Evolutionary conservation across 2,113 vertebrate genomes (phyloP), one percentile per base, ranked within the genome.

Genomic region (Tricholaema leucomelas): DNA sequence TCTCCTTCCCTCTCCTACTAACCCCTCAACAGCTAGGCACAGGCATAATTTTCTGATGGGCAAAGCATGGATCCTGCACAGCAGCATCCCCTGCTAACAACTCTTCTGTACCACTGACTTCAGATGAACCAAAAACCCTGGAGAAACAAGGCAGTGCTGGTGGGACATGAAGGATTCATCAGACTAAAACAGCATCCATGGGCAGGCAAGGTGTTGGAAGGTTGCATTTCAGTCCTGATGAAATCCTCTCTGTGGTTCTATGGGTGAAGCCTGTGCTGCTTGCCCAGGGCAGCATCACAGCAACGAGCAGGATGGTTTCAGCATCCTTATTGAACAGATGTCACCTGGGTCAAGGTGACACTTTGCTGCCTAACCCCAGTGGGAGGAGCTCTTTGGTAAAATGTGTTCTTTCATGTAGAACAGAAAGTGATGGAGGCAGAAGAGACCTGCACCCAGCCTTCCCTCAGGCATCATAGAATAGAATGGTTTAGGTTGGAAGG

Each of bases 251-350:
- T 44, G 60, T 17, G 1, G 16, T 36, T 36, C 46, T 55, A 54
- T 5, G 4, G 64, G 17, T 2, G 1, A 30, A 73, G 38, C 33
- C 7, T 5, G 23, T 0, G 7, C 66, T 0, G 2, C 46, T 16
- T 2, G 4, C 20, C 16, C 0, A 0, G 50, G 17, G 25, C 27
- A 9, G 50, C 64, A n/a, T 42, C 59, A 36, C 63, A 55, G 12
- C 59, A 38, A 8, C 54, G 67, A 61, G 21, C 64, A 44, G 5
- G 10, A 63, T 18, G 38, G 44, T 24, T 74, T 30, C 66, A 64
- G 58, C 52, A 24, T 61, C 15, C 25, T 59, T 33, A 38, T 6
- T 8, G 40, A 38, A 16, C 10, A 28, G 13, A 5, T 3, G 0
- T 16, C 66, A 31, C 12, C 28, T 44, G 21, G 12, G 55, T 46